Base-by-base conservation (phyloP, 2,888 invertebrate species). In the Platynereis dumerilii region DNA sequence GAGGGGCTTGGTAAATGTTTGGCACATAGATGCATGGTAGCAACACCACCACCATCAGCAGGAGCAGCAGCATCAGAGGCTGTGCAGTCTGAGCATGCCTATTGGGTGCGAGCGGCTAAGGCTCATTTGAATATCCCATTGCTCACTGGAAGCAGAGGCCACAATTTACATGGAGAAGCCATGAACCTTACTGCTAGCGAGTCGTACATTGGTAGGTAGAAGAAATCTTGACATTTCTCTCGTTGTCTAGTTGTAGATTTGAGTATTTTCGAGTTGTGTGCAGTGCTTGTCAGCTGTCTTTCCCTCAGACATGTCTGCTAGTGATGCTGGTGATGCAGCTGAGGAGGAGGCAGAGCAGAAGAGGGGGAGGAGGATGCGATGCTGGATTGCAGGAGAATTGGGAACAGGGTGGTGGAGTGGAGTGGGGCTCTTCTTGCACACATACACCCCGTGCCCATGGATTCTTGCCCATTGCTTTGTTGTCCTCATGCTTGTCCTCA, bases 61-160 rank as follows among this genome's bases (percentile, higher is more conserved):
- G 22, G 12, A 56, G 22, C 22, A 56, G 56, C 56, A 54, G 54
- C 54, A 56, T 27, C 56, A 27, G 24, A n/a, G 20, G 20, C 52
- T 24, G 52, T 17, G 15, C 24, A 7, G 52, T 7, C 24, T 52
- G 52, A 22, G 52, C 24, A 24, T 52, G 52, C 22, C 52, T 24
- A 22, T 17, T 52, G 22, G 52, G 52, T 52, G 52, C 20, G 52
- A 24, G 52, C 20, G 52, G 52, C 52, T 52, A 3, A 7, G 52
- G 52, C 58, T 58, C 58, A 58, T 58, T 58, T 44, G 45, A 58
- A 45, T 58, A 58, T 45, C 45, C 24, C 58, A 58, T 42, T 58
- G 27, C 58, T 58, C 58, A 45, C 45, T 44, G 58, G 45, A 44
- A n/a, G 15, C 17, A 45, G 57, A 34, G 42, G 42, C 57, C 34